phyloP scores from a whole-genome alignment of 2,797 vertebrate genomes.

The Pseudomugil gertrudae region DNA sequence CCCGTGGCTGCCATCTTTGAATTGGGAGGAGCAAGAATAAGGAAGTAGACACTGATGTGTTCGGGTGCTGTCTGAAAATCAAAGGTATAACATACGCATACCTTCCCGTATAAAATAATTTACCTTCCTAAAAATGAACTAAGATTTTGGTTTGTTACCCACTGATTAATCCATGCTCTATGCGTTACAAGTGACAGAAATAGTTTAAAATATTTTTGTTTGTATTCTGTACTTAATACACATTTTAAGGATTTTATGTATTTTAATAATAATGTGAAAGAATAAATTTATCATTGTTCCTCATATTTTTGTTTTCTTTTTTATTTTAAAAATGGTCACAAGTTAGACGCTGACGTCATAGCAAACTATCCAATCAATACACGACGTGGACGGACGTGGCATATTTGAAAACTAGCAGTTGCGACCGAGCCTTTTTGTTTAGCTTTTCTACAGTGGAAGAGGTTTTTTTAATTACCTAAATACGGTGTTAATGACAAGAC shows the following conservation, averaged over 20 bases:
- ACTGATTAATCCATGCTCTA: neutral
- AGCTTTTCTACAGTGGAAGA: neutral
- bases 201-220: too few relatives aligned
- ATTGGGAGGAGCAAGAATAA: slow-evolving; percentile 68
- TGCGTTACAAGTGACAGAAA: neutral
- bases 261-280: too few relatives aligned
- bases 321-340: neutral
- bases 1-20: slow-evolving; percentile 76
- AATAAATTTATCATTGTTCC: too few relatives aligned
- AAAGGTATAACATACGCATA: neutral
- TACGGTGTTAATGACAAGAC: neutral
- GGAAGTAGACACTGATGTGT: slow-evolving; percentile 60
- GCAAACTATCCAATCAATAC: slow-evolving; percentile 76
- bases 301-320: neutral
- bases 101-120: too few relatives aligned
- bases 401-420: slow-evolving; percentile 82
- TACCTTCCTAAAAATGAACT: too few relatives aligned
- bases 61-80: slow-evolving; percentile 19
- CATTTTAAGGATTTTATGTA: neutral
- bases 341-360: slow-evolving; percentile 5
- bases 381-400: slow-evolving; percentile 46
- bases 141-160: neutral
- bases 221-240: neutral
- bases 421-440: neutral
- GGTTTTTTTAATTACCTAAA: neutral